These are phyloP conservation scores for Papilio elwesi DNA, from an alignment of 2,888 invertebrate species.

Conservation along the genomic window DNA sequence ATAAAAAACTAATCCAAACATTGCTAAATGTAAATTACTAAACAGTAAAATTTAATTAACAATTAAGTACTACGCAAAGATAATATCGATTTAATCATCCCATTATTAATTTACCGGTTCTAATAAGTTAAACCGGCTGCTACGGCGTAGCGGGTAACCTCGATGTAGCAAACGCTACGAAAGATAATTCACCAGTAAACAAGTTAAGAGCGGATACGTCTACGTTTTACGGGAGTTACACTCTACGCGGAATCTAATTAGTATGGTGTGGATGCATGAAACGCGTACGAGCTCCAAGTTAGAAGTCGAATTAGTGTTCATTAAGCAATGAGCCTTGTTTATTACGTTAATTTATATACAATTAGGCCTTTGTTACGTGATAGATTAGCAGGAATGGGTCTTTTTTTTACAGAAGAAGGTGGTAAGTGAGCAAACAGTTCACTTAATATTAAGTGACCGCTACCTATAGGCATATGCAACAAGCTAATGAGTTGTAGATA, in stretches of 20 bases:
- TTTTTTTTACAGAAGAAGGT: no score
- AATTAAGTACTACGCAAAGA: conserved; percentile 11
- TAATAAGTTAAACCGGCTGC: conserved; percentile 35
- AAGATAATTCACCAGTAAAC: conserved; percentile 69
- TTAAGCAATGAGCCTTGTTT: conserved; percentile 28
- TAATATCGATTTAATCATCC: conserved; percentile 31
- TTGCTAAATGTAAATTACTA: background rate
- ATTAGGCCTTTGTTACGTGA: conserved; percentile 8
- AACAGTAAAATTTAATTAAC: background rate
- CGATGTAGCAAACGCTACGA: conserved; percentile 47
- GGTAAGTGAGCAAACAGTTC: no score
- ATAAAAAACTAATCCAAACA: background rate
- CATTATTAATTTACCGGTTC: conserved; percentile 37
- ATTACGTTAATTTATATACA: conserved; percentile 12
- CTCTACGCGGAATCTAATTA: conserved; percentile 78
- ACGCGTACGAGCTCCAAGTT: conserved; percentile 17
- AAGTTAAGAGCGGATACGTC: conserved; percentile 69
- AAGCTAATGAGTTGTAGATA: no score
- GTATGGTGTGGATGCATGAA: conserved; percentile 41
- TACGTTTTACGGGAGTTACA: conserved; percentile 79
- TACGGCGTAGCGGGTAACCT: conserved; percentile 37
- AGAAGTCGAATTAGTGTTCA: conserved; percentile 31
- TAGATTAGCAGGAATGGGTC: background rate
- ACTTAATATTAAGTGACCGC: no score
- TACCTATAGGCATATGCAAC: no score